Conservation (phyloP, 2,113 vertebrate species). For the Rhinolophus ferrumequinum region DNA sequence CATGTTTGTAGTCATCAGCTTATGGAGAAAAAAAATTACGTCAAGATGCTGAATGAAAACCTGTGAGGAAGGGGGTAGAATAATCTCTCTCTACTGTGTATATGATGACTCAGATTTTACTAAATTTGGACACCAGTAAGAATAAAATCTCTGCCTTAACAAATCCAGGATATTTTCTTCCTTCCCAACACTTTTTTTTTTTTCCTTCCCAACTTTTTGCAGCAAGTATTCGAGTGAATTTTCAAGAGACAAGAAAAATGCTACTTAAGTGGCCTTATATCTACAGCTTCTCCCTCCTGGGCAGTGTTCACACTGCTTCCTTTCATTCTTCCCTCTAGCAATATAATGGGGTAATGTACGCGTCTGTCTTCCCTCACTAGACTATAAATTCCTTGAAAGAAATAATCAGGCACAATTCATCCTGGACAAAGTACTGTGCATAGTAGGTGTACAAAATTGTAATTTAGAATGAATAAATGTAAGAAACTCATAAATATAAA, state of each 20-base stretch:
- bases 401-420: background rate
- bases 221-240: background rate
- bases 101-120: background rate
- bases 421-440: background rate
- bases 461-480: constrained; percentile 32
- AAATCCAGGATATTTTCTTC: background rate
- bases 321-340: background rate
- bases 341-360: background rate
- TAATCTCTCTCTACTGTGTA: background rate
- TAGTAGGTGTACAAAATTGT: background rate
- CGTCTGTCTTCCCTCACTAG: background rate
- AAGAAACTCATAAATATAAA: background rate
- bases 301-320: no score
- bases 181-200: background rate
- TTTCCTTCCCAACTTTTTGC: background rate
- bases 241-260: background rate
- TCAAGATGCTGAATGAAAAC: background rate
- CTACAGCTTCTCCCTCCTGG: background rate
- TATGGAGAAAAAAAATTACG: background rate
- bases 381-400: background rate
- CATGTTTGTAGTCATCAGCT: background rate
- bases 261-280: background rate
- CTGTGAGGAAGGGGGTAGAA: background rate
- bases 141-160: background rate
- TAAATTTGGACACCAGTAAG: background rate